Percentiles rank a stretch among this genome's conserved stretches.
These are phyloP conservation scores for Montipora foliosa DNA, from an alignment of 64 coral and sea anemone genomes.

Conservation along the genomic window DNA sequence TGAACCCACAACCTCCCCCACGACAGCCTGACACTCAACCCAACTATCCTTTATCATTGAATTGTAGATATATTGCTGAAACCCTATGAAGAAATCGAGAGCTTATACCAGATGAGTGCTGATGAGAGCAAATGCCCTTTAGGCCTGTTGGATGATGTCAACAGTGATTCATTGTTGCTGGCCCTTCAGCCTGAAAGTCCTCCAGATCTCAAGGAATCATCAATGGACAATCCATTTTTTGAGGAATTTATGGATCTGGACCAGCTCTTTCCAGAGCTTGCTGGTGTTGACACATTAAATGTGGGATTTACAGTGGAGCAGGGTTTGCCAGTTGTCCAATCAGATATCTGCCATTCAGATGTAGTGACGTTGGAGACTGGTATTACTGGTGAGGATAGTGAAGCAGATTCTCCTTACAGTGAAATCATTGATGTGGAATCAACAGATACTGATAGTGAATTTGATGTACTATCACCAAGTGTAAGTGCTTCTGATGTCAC, in stretches of 20 bases:
- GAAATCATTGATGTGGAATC: constrained; percentile 6
- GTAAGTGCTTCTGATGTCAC: not conserved
- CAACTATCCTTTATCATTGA: not conserved
- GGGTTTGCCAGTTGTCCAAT: not conserved
- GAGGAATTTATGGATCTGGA: constrained; percentile 84
- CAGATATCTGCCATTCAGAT: constrained; percentile 47
- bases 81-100: constrained; percentile 6
- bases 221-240: constrained; percentile 81
- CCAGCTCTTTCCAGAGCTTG: constrained; percentile 77
- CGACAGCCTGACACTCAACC: no score
- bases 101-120: not conserved
- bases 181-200: not conserved
- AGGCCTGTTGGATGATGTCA: constrained; percentile 18
- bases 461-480: not conserved
- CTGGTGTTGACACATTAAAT: constrained; percentile 9
- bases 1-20: no score
- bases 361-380: constrained; percentile 41
- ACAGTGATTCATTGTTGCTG: not conserved
- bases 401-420: not conserved
- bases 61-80: constrained; percentile 26
- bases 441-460: not conserved
- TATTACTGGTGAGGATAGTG: not conserved
- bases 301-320: constrained; percentile 21
- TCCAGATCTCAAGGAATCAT: not conserved
- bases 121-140: not conserved